Conservation (phyloP, 2,797 vertebrate genomes). For the Amniataba percoides region DNA sequence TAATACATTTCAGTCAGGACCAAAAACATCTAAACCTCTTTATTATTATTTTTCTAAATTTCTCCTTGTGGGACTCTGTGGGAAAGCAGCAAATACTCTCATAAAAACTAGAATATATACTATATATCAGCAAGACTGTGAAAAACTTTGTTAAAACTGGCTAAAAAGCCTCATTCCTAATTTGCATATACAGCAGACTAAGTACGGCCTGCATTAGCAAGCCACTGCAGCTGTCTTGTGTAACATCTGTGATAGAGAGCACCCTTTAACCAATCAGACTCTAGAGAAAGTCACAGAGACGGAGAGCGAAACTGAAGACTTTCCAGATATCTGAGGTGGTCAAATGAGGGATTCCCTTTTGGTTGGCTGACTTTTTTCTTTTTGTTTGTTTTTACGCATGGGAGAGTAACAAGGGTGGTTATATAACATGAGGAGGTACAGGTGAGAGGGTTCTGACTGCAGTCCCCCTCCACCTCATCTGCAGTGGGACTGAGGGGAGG, state of each 20-base stretch:
- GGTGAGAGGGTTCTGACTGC: slow-evolving; percentile 60
- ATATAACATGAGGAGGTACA: slow-evolving; percentile 54
- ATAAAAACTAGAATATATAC: background rate
- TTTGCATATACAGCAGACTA: slow-evolving; percentile 33
- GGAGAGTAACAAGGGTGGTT: slow-evolving; percentile 59
- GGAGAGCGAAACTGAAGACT: background rate
- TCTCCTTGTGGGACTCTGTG: no score
- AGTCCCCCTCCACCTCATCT: slow-evolving; percentile 52
- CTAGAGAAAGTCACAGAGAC: slow-evolving; percentile 1
- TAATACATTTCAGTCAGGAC: no score
- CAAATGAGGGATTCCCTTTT: slow-evolving; percentile 48
- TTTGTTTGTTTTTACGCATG: slow-evolving; percentile 59
- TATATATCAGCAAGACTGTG: background rate
- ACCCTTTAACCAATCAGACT: slow-evolving; percentile 14
- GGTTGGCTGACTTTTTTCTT: slow-evolving; percentile 31
- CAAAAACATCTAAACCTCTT: no score
- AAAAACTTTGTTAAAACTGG: no score
- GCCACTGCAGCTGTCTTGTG: slow-evolving; percentile 64
- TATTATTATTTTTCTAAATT: no score
- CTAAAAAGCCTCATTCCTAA: slow-evolving; percentile 9
- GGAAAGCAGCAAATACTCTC: no score
- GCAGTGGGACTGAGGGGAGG: slow-evolving; percentile 37
- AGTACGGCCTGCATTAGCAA: slow-evolving; percentile 33
- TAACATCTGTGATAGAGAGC: slow-evolving; percentile 34
- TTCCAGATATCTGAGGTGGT: slow-evolving; percentile 35